Evolutionary conservation across 64 coral and sea anemone genomes (phyloP).

Genomic region (Pocillopora damicornis): DNA sequence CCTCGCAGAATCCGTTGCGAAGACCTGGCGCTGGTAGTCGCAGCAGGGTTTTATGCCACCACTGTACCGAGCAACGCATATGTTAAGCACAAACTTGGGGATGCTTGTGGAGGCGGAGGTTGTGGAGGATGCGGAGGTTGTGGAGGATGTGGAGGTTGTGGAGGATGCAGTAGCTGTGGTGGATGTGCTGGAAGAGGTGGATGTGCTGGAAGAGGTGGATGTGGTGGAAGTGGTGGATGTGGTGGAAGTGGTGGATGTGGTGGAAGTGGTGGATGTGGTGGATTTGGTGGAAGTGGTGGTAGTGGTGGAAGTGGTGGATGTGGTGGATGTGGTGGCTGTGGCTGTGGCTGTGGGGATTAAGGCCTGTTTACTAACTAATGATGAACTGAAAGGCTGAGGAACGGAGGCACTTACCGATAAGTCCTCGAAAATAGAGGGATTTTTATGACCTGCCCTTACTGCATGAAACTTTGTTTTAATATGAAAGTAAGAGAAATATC

Average conservation of each 20-base stretch:
- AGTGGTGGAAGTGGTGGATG: constrained; percentile 3
- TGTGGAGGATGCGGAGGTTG: constrained; percentile 10
- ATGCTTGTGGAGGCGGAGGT: constrained; percentile 15
- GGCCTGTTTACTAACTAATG: no score
- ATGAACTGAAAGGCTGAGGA: no score
- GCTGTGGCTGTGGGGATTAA: neutral
- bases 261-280: constrained; percentile 8
- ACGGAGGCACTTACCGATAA: no score
- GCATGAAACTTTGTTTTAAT: no score
- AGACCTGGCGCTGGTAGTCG: constrained; percentile 18
- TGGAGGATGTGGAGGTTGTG: constrained; percentile 12
- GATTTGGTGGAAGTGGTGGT: neutral
- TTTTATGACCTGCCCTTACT: no score
- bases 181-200: no score
- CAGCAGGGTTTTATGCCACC: constrained; percentile 27
- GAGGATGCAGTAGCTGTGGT: constrained; percentile 12
- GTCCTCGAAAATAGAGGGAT: no score
- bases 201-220: no score
- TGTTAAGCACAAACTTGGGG: constrained; percentile 25
- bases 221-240: constrained; percentile 21
- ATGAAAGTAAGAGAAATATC: no score
- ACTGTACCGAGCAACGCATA: constrained; percentile 40
- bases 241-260: constrained; percentile 4
- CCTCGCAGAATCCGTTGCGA: constrained; percentile 40
- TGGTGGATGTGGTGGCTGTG: neutral